phyloP scores from a whole-genome alignment of 1,140 invertebrate species.

The Trichogramma pretiosum region DNA sequence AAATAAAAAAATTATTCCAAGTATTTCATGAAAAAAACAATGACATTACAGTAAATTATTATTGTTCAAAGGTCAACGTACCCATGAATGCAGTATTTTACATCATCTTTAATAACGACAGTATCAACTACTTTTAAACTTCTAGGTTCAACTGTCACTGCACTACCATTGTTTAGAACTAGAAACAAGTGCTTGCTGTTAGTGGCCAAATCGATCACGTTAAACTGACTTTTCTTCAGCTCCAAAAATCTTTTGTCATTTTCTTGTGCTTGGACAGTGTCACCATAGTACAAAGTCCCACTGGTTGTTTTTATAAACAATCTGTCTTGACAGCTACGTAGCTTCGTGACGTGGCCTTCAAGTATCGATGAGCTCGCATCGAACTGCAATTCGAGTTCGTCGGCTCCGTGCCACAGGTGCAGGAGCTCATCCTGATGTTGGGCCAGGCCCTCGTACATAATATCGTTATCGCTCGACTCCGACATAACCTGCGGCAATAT shows the following conservation, averaged over 20 bases:
- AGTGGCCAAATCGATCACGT: slow-evolving; percentile 53
- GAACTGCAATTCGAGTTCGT: slow-evolving; percentile 30
- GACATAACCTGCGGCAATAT: background rate
- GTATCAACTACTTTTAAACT: slow-evolving; percentile 50
- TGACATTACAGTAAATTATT: too few species aligned
- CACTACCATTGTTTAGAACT: slow-evolving; percentile 52
- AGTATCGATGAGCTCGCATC: slow-evolving; percentile 20
- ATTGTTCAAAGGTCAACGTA: slow-evolving; percentile 24
- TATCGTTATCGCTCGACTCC: background rate
- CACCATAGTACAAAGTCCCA: slow-evolving; percentile 33
- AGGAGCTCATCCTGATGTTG: too few species aligned
- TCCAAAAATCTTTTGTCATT: slow-evolving; percentile 11
- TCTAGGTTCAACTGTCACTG: slow-evolving; percentile 49
- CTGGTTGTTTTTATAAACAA: slow-evolving; percentile 37
- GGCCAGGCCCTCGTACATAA: background rate
- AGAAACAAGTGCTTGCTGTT: slow-evolving; percentile 53
- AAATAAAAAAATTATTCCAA: too few species aligned
- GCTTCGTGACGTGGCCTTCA: slow-evolving; percentile 32
- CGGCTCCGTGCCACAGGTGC: slow-evolving; percentile 37
- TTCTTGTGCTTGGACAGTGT: slow-evolving; percentile 16
- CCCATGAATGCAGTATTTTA: slow-evolving; percentile 55
- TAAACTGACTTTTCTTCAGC: slow-evolving; percentile 28
- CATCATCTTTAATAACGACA: slow-evolving; percentile 55
- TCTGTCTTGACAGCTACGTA: slow-evolving; percentile 30
- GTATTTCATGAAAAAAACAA: too few species aligned